Evolutionary conservation across 2,888 invertebrate genomes (phyloP).

Genomic region (Girardia tigrina): DNA sequence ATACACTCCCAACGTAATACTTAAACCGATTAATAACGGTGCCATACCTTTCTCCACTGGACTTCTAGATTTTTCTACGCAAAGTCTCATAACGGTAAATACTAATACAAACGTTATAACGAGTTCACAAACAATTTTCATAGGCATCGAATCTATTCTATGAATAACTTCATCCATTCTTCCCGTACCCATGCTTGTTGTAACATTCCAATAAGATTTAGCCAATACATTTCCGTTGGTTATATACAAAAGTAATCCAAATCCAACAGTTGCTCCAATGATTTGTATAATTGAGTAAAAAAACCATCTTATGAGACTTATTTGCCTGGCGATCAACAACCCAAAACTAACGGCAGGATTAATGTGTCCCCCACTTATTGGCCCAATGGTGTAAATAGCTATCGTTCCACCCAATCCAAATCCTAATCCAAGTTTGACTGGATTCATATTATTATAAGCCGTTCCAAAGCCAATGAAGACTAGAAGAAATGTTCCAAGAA

Average conservation of each 20-base stretch:
- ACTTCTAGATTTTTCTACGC: neutral
- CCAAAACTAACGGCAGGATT: neutral
- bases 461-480: neutral
- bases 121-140: neutral
- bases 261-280: neutral
- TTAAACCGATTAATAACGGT: neutral
- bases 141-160: neutral
- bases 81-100: constrained; percentile 4
- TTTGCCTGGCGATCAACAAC: neutral
- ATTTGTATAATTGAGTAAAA: neutral
- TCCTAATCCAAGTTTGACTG: constrained; percentile 9
- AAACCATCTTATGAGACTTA: neutral
- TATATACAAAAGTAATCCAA: neutral
- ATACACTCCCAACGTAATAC: neutral
- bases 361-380: neutral
- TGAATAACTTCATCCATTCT: constrained; percentile 13
- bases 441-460: constrained; percentile 8
- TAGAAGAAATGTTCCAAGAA: constrained; percentile 2
- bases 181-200: neutral
- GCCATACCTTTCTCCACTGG: constrained; percentile 1
- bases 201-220: neutral
- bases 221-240: neutral
- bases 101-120: neutral
- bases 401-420: neutral
- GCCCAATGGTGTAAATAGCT: neutral